These are phyloP conservation scores for Zophobas atratus DNA, from an alignment of 1,140 invertebrate species.

Conservation along the genomic window DNA sequence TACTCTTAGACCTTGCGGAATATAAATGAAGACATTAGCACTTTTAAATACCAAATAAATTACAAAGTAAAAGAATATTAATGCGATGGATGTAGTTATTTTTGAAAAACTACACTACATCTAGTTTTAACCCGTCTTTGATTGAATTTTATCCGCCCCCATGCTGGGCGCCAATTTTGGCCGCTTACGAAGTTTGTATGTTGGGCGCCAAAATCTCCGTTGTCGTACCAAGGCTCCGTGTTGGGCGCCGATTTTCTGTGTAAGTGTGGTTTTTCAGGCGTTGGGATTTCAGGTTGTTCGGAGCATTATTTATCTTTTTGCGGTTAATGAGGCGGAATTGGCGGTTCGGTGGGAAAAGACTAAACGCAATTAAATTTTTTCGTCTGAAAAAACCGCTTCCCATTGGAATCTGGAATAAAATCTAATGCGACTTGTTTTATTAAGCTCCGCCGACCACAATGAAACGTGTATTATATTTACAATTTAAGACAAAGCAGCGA, in stretches of 20 bases:
- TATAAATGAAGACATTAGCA: too few relatives aligned
- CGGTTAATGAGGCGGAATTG: constrained; percentile 20
- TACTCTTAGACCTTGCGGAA: too few relatives aligned
- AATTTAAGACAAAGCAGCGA: constrained; percentile 51
- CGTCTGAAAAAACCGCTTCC: constrained; percentile 22
- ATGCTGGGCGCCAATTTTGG: too few relatives aligned
- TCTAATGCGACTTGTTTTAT: constrained; percentile 46
- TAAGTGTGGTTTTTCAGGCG: too few relatives aligned
- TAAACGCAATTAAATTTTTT: constrained; percentile 33
- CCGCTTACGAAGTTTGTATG: too few relatives aligned
- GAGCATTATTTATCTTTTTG: not conserved
- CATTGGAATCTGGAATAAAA: constrained; percentile 47
- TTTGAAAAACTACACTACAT: too few relatives aligned
- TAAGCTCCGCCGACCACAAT: constrained; percentile 45
- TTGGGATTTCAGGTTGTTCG: not conserved
- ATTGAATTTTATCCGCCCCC: too few relatives aligned
- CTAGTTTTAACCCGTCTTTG: too few relatives aligned
- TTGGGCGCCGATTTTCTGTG: not conserved
- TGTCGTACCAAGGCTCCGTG: not conserved
- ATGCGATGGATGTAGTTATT: too few relatives aligned
- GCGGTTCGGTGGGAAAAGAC: constrained; percentile 5
- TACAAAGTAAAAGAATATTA: too few relatives aligned
- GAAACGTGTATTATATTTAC: constrained; percentile 53
- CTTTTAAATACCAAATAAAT: too few relatives aligned
- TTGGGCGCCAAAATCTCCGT: too few relatives aligned